Evolutionary conservation across 2,888 invertebrate genomes (phyloP).

Genomic region (Physocephala rufipes): DNA sequence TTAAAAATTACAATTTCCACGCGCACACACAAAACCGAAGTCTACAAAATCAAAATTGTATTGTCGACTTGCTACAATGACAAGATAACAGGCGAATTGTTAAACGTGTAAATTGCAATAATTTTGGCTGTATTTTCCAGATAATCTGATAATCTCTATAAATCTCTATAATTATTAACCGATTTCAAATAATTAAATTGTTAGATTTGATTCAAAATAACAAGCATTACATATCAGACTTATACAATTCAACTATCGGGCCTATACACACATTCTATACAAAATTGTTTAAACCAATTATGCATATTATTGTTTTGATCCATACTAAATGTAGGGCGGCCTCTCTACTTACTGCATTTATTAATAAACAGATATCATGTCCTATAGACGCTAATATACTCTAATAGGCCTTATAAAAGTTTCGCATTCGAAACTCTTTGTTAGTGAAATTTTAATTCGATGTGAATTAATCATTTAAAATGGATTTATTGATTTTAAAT

Average conservation of each 20-base stretch:
- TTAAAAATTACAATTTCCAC: conserved; percentile 34
- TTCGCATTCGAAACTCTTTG: neutral
- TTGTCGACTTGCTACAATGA: neutral
- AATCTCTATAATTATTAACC: no score
- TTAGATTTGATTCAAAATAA: neutral
- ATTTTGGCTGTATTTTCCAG: neutral
- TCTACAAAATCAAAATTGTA: conserved; percentile 27
- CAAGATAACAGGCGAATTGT: neutral
- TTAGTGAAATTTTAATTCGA: neutral
- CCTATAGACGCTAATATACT: no score
- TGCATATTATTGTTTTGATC: conserved; percentile 17
- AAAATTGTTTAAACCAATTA: no score
- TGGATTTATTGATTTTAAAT: no score
- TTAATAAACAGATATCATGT: neutral
- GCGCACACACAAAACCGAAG: conserved; percentile 28
- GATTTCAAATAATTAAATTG: neutral
- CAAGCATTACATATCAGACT: neutral
- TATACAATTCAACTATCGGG: no score
- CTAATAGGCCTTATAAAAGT: neutral
- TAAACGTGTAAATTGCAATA: neutral
- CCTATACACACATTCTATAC: neutral
- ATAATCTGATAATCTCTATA: conserved; percentile 42
- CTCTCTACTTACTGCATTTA: conserved; percentile 24
- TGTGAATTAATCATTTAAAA: neutral
- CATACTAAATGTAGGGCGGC: conserved; percentile 21